Conservation (phyloP, 2,797 vertebrate genomes). For the Manis javanica region DNA sequence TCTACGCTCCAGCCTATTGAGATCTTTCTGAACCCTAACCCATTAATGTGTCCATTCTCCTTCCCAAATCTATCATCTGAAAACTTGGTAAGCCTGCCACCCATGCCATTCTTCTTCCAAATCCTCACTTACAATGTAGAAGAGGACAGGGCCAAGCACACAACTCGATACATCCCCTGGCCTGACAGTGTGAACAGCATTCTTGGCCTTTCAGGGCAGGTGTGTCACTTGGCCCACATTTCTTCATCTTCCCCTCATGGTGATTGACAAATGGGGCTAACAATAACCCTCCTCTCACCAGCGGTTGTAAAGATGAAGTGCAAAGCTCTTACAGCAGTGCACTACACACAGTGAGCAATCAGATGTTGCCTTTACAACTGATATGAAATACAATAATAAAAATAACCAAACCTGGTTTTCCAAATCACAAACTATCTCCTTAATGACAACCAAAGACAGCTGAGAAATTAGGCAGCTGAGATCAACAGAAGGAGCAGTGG, state of each 20-base stretch:
- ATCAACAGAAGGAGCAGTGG: not conserved
- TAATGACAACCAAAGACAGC: not conserved
- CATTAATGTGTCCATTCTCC: not conserved
- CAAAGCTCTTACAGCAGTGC: not conserved
- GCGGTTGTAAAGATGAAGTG: not conserved
- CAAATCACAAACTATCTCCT: not conserved
- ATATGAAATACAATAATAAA: not conserved
- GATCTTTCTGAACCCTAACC: not conserved
- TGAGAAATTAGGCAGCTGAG: not conserved
- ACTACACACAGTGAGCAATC: not conserved
- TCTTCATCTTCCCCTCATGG: not conserved
- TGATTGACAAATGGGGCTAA: not conserved
- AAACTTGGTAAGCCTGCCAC: not conserved
- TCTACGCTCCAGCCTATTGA: not conserved
- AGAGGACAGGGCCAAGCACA: not conserved
- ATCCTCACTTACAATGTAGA: not conserved
- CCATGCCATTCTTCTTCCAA: not conserved
- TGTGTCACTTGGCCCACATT: not conserved
- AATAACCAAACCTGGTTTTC: not conserved
- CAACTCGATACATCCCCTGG: not conserved
- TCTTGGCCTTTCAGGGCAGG: not conserved
- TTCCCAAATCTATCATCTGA: not conserved
- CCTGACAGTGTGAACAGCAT: not conserved
- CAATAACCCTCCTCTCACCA: not conserved
- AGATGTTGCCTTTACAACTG: not conserved